Conservation (phyloP, 1,140 invertebrate genomes). For the Solen grandis region DNA sequence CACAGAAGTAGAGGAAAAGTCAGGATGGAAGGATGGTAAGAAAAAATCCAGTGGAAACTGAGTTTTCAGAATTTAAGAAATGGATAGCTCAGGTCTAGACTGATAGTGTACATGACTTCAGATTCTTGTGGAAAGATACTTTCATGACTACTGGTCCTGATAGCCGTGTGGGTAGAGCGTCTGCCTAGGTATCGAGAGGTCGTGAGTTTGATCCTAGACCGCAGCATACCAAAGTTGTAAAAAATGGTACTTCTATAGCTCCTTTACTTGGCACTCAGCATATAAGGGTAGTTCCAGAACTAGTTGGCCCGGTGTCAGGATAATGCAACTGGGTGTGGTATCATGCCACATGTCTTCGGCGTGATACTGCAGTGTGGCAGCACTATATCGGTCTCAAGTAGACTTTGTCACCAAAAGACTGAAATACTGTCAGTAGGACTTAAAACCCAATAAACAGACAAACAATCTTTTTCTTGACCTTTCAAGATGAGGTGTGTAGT, state of each 20-base stretch:
- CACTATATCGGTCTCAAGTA: neutral
- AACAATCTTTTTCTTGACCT: no score
- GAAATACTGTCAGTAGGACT: neutral
- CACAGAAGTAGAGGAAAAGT: constrained; percentile 30
- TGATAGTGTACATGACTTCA: no score
- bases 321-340: neutral
- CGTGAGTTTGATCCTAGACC: neutral
- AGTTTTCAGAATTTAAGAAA: neutral
- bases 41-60: neutral
- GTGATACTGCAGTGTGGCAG: neutral
- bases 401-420: neutral
- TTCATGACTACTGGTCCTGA: no score
- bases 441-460: neutral
- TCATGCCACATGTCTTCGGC: neutral
- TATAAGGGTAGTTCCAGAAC: neutral
- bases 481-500: no score
- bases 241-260: neutral
- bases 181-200: no score
- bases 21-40: constrained; percentile 50
- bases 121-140: neutral
- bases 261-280: neutral
- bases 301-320: neutral
- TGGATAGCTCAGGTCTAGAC: no score
- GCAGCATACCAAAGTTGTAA: neutral
- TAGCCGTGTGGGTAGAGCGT: no score